phyloP scores from a whole-genome alignment of 2,113 vertebrate genomes.

The Takifugu bimaculatus region DNA sequence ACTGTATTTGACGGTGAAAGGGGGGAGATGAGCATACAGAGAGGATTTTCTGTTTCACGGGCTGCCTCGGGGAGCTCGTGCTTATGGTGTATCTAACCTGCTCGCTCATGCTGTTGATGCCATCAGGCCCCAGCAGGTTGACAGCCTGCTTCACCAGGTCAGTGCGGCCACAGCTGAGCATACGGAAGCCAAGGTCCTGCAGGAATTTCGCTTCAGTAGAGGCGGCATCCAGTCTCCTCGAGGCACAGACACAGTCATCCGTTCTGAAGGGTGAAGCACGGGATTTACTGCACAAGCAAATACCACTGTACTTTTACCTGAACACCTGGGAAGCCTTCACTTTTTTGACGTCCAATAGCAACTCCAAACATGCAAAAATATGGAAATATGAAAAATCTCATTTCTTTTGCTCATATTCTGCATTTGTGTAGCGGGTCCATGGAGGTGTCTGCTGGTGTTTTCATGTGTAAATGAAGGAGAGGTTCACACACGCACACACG shows the following conservation, averaged over 20 bases:
- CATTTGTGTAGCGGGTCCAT: not conserved
- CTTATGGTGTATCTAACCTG: constrained; percentile 78
- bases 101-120: constrained; percentile 97
- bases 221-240: constrained; percentile 92
- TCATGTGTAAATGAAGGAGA: constrained; percentile 4
- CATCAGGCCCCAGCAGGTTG: constrained; percentile 88
- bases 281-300: constrained; percentile 10
- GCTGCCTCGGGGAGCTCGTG: constrained; percentile 7
- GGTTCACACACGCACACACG: constrained; percentile 10
- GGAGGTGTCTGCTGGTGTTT: not conserved
- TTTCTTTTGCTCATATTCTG: not conserved
- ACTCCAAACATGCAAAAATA: not conserved
- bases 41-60: constrained; percentile 3
- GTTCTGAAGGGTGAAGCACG: constrained; percentile 76
- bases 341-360: not conserved
- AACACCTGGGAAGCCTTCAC: constrained; percentile 5
- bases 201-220: constrained; percentile 96
- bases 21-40: constrained; percentile 23
- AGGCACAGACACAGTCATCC: constrained; percentile 95
- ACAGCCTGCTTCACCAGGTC: constrained; percentile 97
- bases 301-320: constrained; percentile 9
- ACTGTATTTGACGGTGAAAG: constrained; percentile 9
- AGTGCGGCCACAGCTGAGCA: constrained; percentile 96
- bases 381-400: not conserved
- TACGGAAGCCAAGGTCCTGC: constrained; percentile 97